Evolutionary conservation across 2,113 vertebrate genomes (phyloP), one percentile per base, ranked within the genome.

Genomic region (Sigmodon hispidus): DNA sequence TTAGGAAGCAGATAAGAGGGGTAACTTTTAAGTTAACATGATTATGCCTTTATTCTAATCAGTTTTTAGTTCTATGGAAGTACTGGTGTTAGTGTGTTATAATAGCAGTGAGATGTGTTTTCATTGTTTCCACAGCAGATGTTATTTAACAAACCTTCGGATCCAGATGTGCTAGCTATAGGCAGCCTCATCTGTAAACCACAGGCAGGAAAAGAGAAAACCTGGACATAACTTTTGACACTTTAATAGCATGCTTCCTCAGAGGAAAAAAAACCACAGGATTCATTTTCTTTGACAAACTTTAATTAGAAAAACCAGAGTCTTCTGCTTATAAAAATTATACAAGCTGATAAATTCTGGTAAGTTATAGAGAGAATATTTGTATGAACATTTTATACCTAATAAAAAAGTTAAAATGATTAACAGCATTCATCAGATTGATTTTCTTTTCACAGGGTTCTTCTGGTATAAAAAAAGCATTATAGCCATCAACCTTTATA

Each of bases 261-360:
- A 89, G 95, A 80, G 90, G 95, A 80, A 88, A 98, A 97, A 97
- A 29, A 96, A 57, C 77, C 95, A 96, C 87, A 96, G 81, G 8
- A 85, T 94, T 97, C 59, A 95, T 96, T 96, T 98, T 98, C 93
- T 98, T 98, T 98, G 97, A 98, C 97, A 98, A 98, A 98, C 96
- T 98, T 99, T 98, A 98, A 98, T 98, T 98, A 98, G 96, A 99
- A 99, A 99, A 98, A 98, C 76, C 96, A 97, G 67, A 98, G 95
- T 97, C 96, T 93, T 98, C 61, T 98, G 97, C 95, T 96, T 97
- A 98, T 98, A 94, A 98, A 98, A 99, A 98, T 98, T 98, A 98
- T 93, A 98, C 97, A 98, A 98, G 98, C 98, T 98, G 97, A 98
- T 98, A 98, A 98, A 98, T 96, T 97, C 98, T 94, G 29, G 84